These are phyloP conservation scores for Trididemnum miniatum DNA, from an alignment of 23 tunicate genomes.

Conservation along the genomic window DNA sequence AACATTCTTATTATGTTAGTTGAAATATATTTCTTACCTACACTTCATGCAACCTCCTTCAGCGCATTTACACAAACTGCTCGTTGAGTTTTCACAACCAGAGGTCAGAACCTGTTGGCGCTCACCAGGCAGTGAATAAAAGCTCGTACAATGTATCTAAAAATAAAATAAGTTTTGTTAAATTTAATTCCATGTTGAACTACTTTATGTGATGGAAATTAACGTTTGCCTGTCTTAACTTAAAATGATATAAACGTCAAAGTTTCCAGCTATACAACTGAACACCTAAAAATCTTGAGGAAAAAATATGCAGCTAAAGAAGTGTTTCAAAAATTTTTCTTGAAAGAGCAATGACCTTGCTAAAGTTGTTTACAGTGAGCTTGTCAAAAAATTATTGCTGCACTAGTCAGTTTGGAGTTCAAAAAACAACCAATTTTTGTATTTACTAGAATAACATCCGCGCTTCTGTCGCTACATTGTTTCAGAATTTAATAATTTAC, in stretches of 20 bases:
- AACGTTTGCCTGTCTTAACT: not conserved
- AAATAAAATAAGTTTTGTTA: not conserved
- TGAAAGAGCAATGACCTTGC: too few relatives aligned
- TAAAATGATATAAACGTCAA: too few relatives aligned
- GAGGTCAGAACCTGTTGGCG: slow-evolving; percentile 35
- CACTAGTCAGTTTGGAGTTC: not conserved
- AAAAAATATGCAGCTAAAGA: not conserved
- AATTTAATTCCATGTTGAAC: too few relatives aligned
- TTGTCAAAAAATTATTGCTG: not conserved
- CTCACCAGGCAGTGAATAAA: slow-evolving; percentile 46
- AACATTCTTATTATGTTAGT: too few relatives aligned
- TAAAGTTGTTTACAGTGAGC: too few relatives aligned
- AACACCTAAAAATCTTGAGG: not conserved
- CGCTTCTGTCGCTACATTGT: too few relatives aligned
- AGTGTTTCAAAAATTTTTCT: not conserved
- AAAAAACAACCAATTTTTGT: not conserved
- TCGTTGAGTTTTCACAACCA: not conserved
- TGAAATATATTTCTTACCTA: too few relatives aligned
- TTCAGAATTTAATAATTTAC: too few relatives aligned
- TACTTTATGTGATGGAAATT: too few relatives aligned
- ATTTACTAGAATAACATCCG: too few relatives aligned
- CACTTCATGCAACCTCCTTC: slow-evolving; percentile 75
- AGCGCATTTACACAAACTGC: slow-evolving; percentile 49
- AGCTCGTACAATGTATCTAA: slow-evolving; percentile 52
- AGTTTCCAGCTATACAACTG: not conserved